Base-by-base conservation (phyloP, 2,797 vertebrate species). In the Melanotaenia boesemani region DNA sequence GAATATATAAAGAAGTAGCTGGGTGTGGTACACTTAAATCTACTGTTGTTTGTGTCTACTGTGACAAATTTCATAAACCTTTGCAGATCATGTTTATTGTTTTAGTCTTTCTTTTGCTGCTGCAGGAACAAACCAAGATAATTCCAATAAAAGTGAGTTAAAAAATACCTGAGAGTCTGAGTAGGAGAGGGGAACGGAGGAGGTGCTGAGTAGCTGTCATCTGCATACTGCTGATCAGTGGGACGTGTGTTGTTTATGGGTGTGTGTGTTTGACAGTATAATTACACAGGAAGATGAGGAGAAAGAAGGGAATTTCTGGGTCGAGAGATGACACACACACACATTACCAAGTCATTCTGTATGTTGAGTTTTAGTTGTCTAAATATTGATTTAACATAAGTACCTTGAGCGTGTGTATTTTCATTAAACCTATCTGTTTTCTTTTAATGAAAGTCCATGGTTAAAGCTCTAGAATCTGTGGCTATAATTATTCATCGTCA, bases 161-260 rank as follows among this genome's bases (percentile, higher is more conserved):
- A 66, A 34, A 32, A 41, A 63, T 67, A 20, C 48, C 16, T 6
- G 1, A 41, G 12, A 15, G 10, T 6, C n/a, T n/a, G 30, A 59
- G 50, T 2, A 41, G 15, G 54, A 61, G 30, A 3, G 24, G 1
- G 20, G 58, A 36, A 34, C 3, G 10, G 62, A 24, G 61, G 59
- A 77, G 78, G 46, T 61, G 90, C 77, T 68, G 80, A 80, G 77
- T 74, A 79, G 84, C 84, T 87, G 89, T n/a, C 91, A 85, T 76
- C 75, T 80, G 80, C 71, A 86, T 89, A 81, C 46, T 74, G 79
- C 68, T 88, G 81, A 89, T 90, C 71, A 86, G 64, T 44, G 60
- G 61, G 70, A 78, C 36, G 74, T 64, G 72, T 34, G 44, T 50
- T 72, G 48, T 56, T 68, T 66, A 63, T 36, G 63, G 28, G 32